Conservation (phyloP, 2,113 vertebrate species). For the Chionomys nivalis region DNA sequence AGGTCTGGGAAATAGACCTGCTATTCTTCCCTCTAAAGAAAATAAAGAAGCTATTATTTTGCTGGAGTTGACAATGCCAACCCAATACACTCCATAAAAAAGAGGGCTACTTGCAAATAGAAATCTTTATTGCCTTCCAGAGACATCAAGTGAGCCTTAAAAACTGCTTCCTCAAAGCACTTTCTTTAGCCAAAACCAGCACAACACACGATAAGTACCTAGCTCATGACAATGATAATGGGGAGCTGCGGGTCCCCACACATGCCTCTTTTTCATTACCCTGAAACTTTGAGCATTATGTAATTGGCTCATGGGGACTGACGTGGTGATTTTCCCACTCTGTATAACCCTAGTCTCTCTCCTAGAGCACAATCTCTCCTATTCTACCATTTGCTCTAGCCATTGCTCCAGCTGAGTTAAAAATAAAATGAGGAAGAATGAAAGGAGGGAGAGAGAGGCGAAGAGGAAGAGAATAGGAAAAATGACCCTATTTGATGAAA, state of each 20-base stretch:
- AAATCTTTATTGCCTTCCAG: conserved; percentile 69
- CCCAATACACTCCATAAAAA: conserved; percentile 28
- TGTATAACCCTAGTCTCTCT: conserved; percentile 1
- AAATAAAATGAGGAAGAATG: conserved; percentile 42
- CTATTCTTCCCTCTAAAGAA: not conserved
- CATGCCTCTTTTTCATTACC: conserved; percentile 11
- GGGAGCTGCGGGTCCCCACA: not conserved
- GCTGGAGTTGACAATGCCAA: not conserved
- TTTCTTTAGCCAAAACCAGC: conserved; percentile 58
- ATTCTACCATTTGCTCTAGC: conserved; percentile 41
- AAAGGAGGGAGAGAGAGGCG: not conserved
- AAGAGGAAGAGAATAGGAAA: not conserved
- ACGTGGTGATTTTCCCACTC: conserved; percentile 48
- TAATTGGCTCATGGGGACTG: not conserved
- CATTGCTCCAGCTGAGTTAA: conserved; percentile 54
- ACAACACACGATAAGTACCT: not conserved
- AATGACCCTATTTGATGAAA: conserved; percentile 59
- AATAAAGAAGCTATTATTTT: conserved; percentile 34
- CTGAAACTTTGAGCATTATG: not conserved
- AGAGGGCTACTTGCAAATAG: conserved; percentile 66
- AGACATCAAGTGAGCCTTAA: conserved; percentile 54
- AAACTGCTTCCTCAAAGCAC: conserved; percentile 62
- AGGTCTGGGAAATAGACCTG: not conserved
- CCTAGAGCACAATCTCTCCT: conserved; percentile 55
- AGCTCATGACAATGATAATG: not conserved